Evolutionary conservation across 2,888 invertebrate genomes (phyloP).

Genomic region (Encarsia formosa): DNA sequence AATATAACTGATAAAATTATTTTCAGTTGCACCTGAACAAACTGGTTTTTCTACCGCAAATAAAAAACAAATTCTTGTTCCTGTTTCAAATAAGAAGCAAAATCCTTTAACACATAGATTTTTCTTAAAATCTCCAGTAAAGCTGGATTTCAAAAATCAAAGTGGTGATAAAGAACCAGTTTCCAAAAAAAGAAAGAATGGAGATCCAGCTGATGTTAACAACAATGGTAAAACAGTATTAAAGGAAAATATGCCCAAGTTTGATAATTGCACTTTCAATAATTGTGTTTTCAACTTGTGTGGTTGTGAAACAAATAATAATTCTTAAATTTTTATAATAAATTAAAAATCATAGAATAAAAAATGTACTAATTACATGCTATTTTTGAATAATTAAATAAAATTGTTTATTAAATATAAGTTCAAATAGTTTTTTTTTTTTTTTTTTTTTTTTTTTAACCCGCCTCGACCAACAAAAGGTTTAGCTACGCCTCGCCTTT

Average conservation of each 20-base stretch:
- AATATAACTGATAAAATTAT: too few relatives aligned
- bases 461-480: too few relatives aligned
- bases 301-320: too few relatives aligned
- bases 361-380: too few relatives aligned
- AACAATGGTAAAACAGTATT: not conserved
- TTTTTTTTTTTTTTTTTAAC: too few relatives aligned
- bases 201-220: not conserved
- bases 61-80: not conserved
- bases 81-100: not conserved
- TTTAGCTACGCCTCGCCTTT: too few relatives aligned
- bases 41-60: not conserved
- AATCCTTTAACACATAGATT: not conserved
- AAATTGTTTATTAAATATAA: too few relatives aligned
- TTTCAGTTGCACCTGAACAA: not conserved
- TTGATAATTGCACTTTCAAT: not conserved
- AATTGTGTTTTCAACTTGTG: constrained; percentile 1
- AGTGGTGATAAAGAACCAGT: not conserved
- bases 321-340: too few relatives aligned
- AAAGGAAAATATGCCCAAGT: not conserved
- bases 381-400: too few relatives aligned
- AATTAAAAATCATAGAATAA: too few relatives aligned
- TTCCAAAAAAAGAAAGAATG: not conserved
- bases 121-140: not conserved
- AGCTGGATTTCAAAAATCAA: not conserved
- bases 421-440: too few relatives aligned